These are phyloP conservation scores for Pseudomyrmex gracilis DNA, from an alignment of 1,140 invertebrate genomes.

Conservation along the genomic window DNA sequence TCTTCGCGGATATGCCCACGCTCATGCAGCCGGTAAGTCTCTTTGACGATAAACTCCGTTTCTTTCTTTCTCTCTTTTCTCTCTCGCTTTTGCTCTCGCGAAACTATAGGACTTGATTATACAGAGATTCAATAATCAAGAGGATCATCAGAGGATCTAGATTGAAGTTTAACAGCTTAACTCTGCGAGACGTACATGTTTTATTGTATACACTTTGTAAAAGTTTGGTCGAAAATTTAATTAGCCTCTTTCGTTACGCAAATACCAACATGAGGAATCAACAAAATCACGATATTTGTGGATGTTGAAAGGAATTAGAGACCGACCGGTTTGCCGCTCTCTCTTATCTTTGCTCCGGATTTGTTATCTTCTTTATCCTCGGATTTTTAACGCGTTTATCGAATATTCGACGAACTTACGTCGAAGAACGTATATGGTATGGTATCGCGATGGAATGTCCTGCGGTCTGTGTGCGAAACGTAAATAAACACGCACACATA, in stretches of 20 bases:
- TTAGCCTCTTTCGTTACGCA: background rate
- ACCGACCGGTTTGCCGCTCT: background rate
- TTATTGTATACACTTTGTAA: background rate
- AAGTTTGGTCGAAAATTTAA: background rate
- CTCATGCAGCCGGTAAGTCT: conserved; percentile 77
- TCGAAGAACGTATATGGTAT: too few relatives aligned
- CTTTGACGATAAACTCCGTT: background rate
- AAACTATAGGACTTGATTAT: background rate
- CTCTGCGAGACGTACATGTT: background rate
- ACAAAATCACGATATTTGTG: background rate
- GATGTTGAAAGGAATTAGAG: background rate
- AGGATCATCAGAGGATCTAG: background rate
- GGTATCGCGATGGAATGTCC: conserved; percentile 25
- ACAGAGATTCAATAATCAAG: background rate
- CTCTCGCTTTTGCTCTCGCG: too few relatives aligned
- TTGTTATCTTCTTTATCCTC: background rate
- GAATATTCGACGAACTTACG: background rate
- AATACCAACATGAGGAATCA: background rate
- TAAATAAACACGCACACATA: conserved; percentile 30
- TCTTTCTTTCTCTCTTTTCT: background rate
- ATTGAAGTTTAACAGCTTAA: background rate
- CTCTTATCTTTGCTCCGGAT: background rate
- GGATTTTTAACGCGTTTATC: background rate
- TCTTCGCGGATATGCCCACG: conserved; percentile 71
- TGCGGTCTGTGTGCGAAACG: conserved; percentile 7